Evolutionary conservation across 35 echinoderm and acorn worm genomes (phyloP).

Genomic region (Heliocidaris erythrogramma): DNA sequence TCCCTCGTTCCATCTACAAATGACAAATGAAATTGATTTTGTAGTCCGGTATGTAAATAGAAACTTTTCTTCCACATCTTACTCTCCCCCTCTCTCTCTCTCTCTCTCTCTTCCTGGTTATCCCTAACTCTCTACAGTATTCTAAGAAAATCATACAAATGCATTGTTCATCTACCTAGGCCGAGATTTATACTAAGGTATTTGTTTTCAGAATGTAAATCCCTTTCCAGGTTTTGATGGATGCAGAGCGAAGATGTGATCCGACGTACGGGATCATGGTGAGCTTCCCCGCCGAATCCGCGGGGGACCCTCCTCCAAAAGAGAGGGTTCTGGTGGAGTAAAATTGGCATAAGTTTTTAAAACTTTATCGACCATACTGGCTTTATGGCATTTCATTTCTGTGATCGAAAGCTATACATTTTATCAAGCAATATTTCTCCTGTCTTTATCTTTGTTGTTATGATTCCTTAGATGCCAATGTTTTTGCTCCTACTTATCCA

Average conservation of each 20-base stretch:
- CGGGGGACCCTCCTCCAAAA: neutral
- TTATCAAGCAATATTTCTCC: too few relatives aligned
- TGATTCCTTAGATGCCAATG: too few relatives aligned
- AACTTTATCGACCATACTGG: neutral
- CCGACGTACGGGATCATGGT: conserved; percentile 1
- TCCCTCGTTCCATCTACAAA: neutral
- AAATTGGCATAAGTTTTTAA: neutral
- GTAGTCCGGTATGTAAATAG: conserved; percentile 9
- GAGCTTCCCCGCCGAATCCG: neutral
- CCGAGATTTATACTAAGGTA: neutral
- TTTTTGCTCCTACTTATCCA: too few relatives aligned
- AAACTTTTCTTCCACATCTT: neutral
- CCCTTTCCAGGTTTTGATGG: neutral
- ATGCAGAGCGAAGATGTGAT: neutral
- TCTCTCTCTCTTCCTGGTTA: neutral
- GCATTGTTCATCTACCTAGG: neutral
- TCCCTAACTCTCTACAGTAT: neutral
- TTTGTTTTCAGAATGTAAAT: neutral
- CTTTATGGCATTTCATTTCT: neutral
- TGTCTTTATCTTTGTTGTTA: too few relatives aligned
- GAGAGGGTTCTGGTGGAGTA: neutral
- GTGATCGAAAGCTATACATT: neutral
- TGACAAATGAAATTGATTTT: conserved; percentile 19
- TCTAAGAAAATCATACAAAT: neutral
- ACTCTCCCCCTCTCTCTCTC: neutral